These are phyloP conservation scores for Rhipidura dahli DNA, from an alignment of 2,113 vertebrate genomes.

Conservation along the genomic window DNA sequence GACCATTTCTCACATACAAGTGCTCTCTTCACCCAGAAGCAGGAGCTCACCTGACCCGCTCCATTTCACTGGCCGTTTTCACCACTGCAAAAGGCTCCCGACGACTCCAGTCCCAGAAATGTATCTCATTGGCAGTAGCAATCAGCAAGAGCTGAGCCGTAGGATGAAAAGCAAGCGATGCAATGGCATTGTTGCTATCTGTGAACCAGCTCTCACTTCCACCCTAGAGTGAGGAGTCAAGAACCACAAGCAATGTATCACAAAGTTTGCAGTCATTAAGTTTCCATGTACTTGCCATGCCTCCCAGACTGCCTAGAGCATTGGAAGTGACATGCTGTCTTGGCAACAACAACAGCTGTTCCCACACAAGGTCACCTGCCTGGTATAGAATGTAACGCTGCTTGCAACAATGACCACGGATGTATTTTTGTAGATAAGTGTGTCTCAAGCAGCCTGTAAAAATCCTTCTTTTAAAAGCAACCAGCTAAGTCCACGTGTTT, in stretches of 20 bases:
- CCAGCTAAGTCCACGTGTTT: not conserved
- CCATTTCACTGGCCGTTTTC: conserved; percentile 95
- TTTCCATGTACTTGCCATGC: not conserved
- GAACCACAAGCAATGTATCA: conserved; percentile 15
- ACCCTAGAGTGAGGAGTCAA: conserved; percentile 77
- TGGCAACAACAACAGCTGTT: not conserved
- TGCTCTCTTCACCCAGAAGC: not conserved
- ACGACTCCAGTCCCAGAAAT: conserved; percentile 99
- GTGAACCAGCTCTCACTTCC: conserved; percentile 99
- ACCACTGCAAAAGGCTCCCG: conserved; percentile 96
- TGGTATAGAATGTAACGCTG: not conserved
- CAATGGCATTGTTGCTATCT: conserved; percentile 97
- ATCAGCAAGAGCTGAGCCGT: conserved; percentile 97
- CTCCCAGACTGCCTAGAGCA: not conserved
- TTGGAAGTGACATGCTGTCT: not conserved
- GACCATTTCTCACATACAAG: not conserved
- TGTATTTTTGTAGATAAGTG: not conserved
- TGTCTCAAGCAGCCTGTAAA: not conserved
- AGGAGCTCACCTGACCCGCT: conserved; percentile 87
- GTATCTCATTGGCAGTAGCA: conserved; percentile 96
- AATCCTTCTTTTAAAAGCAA: not conserved
- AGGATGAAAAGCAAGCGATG: conserved; percentile 95
- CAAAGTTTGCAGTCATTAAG: not conserved
- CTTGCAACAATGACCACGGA: not conserved
- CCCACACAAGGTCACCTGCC: not conserved